Evolutionary conservation across 2,888 invertebrate genomes (phyloP).

Genomic region (Tupiocoris notatus): DNA sequence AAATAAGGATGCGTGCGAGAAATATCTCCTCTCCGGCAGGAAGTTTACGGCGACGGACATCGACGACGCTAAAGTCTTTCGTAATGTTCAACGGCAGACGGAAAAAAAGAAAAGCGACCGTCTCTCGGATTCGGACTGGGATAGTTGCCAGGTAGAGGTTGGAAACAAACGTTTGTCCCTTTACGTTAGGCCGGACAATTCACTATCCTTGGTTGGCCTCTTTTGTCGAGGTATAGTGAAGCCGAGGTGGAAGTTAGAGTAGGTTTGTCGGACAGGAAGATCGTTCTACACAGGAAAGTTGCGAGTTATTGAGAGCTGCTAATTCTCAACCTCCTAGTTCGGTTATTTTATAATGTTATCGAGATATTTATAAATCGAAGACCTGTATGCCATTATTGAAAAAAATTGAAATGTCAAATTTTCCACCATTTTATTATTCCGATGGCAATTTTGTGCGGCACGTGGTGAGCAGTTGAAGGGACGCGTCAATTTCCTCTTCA

Average conservation of each 20-base stretch:
- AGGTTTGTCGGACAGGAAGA: too few relatives aligned
- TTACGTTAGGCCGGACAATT: not conserved
- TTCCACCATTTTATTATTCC: too few relatives aligned
- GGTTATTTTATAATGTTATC: too few relatives aligned
- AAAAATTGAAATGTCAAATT: too few relatives aligned
- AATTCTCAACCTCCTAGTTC: too few relatives aligned
- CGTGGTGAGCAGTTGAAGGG: too few relatives aligned
- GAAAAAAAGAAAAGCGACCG: not conserved
- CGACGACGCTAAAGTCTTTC: slow-evolving; percentile 1
- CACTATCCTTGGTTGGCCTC: not conserved
- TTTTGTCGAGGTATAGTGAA: too few relatives aligned
- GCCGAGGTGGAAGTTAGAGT: not conserved
- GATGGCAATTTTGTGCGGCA: too few relatives aligned
- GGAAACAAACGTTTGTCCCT: slow-evolving; percentile 13
- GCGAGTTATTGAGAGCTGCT: too few relatives aligned
- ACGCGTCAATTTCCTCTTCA: too few relatives aligned
- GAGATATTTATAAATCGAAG: too few relatives aligned
- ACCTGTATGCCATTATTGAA: too few relatives aligned
- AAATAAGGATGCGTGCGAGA: slow-evolving; percentile 1
- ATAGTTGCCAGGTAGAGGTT: slow-evolving; percentile 29
- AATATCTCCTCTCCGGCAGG: slow-evolving; percentile 3
- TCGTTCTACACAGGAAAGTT: not conserved
- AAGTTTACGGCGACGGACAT: not conserved
- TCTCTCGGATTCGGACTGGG: slow-evolving; percentile 1
- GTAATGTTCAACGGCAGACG: slow-evolving; percentile 24